Conservation (phyloP, 2,113 vertebrate species). For the Microcebus lehilahytsara region DNA sequence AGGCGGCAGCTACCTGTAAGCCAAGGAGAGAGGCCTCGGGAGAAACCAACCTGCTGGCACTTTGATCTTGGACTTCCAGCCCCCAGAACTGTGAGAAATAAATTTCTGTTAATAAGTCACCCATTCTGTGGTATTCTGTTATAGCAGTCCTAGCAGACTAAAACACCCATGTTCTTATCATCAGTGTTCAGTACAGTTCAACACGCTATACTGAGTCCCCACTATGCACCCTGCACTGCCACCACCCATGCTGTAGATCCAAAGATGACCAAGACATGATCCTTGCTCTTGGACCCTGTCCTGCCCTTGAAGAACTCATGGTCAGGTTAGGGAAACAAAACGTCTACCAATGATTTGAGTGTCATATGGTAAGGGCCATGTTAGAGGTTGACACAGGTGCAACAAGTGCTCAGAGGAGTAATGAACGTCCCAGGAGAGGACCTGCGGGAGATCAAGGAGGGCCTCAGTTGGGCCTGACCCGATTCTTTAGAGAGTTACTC, state of each 20-base stretch:
- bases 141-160: background rate
- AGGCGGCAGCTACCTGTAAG: background rate
- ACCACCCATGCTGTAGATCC: background rate
- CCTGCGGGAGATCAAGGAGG: background rate
- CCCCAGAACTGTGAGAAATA: background rate
- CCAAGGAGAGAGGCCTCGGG: background rate
- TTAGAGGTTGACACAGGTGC: background rate
- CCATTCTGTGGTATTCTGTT: background rate
- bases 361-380: background rate
- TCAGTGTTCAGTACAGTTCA: background rate
- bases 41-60: background rate
- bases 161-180: background rate
- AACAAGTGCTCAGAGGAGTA: background rate
- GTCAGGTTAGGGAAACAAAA: background rate
- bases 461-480: background rate
- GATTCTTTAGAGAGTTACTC: background rate
- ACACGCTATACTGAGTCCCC: background rate
- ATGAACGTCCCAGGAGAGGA: background rate
- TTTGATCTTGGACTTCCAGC: background rate
- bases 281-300: background rate
- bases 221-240: background rate
- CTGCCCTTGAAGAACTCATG: background rate
- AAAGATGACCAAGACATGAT: background rate
- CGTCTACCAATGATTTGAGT: background rate
- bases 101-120: background rate